These are phyloP conservation scores for Tetrao urogallus DNA, from an alignment of 2,113 vertebrate genomes.

Conservation along the genomic window DNA sequence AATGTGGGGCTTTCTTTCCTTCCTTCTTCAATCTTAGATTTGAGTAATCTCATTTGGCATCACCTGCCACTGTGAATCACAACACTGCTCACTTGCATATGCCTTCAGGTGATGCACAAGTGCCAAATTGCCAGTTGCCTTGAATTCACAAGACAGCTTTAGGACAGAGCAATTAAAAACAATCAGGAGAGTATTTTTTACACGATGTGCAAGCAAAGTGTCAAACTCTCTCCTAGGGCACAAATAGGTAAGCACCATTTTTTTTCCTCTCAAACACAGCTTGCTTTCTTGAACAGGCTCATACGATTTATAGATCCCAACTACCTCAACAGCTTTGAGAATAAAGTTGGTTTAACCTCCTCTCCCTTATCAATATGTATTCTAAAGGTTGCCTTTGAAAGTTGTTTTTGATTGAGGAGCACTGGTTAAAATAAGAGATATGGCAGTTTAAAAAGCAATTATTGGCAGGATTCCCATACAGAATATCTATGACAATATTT, in stretches of 20 bases:
- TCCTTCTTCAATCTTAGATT: background rate
- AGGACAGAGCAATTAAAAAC: rapidly evolving
- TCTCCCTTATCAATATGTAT: background rate
- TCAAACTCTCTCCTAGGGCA: background rate
- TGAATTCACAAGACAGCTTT: background rate
- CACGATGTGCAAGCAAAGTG: rapidly evolving
- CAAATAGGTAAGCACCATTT: background rate
- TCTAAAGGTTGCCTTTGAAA: background rate
- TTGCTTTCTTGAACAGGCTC: background rate
- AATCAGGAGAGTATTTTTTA: background rate
- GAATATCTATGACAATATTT: background rate
- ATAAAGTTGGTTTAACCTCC: background rate
- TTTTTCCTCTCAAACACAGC: background rate
- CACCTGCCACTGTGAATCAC: background rate
- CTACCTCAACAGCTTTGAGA: background rate
- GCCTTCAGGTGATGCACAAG: background rate
- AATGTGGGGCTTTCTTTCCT: background rate
- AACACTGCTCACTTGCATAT: background rate
- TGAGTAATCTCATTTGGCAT: background rate
- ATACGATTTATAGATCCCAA: background rate
- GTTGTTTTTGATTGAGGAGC: background rate
- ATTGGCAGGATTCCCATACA: background rate
- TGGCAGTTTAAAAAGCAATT: background rate
- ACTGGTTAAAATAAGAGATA: background rate
- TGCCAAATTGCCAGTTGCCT: background rate